Evolutionary conservation across 2,797 vertebrate species (phyloP), one percentile per base, ranked within the genome.

Genomic region (Octomys mimax): DNA sequence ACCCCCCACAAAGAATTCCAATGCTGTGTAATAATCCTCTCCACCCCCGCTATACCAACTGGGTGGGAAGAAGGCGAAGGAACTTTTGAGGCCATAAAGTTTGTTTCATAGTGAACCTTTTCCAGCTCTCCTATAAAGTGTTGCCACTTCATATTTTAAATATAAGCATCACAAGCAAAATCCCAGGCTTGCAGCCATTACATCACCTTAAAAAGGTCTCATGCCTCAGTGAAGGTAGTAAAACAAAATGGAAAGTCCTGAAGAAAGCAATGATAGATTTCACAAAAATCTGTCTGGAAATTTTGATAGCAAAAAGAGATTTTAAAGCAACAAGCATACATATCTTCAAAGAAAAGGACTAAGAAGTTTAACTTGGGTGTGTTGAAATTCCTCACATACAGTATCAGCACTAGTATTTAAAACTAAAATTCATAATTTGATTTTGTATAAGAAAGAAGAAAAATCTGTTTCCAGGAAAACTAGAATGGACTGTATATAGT

Each of bases 51-150:
- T 68, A 33, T 96, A 98, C 97, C 98, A 98, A 97, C 97, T 98
- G 96, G 95, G 96, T 97, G 96, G 97, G 96, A 89, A 97, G 0
- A 97, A 97, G 91, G 96, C 92, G 85, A 97, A 97, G 96, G 14
- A 4, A 49, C 90, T 46, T 90, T 91, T 73, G 70, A 83, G 54
- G 59, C 33, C 22, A 77, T 87, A 80, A 80, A 92, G 26, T 95
- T 97, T 98, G 91, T 97, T 97, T 82, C 59, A 78, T 19, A 4
- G 70, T 95, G 96, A 98, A 96, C 62, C 9, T 95, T 98, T 97
- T 98, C 97, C 97, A 98, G 96, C 61, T 97, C 88, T 94, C 64
- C 98, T 92, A 98, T 98, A 98, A 97, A 98, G 94, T 95, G 96
- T 97, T 96, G 91, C 95, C 96, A 87, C 90, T 94, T 97, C 33